Evolutionary conservation across 2,113 vertebrate species (phyloP).

Genomic region (Syrrhaptes paradoxus): DNA sequence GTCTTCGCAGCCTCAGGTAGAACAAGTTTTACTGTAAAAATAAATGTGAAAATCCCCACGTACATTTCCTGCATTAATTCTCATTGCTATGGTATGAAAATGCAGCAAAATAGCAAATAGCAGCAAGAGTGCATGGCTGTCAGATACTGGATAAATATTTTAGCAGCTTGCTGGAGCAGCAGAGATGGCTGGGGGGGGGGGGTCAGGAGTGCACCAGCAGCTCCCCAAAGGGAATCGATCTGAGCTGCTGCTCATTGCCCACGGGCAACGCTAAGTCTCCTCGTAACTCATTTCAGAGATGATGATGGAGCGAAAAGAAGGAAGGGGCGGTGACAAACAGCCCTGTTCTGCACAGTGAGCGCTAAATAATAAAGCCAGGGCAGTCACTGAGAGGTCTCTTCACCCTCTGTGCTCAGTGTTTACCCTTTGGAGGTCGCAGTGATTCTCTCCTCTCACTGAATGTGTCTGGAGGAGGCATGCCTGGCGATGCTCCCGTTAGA

Average conservation of each 20-base stretch:
- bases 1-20: background rate
- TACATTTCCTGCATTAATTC: fast-evolving
- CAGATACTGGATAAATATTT: fast-evolving
- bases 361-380: background rate
- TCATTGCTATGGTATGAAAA: fast-evolving
- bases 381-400: background rate
- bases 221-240: background rate
- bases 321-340: background rate
- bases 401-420: background rate
- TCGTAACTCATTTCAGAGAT: background rate
- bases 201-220: background rate
- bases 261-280: background rate
- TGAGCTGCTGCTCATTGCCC: background rate
- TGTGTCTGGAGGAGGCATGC: background rate
- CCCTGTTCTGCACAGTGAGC: background rate
- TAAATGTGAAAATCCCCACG: fast-evolving
- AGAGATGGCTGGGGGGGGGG: too few relatives aligned
- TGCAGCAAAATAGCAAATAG: too few relatives aligned
- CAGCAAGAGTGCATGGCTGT: background rate
- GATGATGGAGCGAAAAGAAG: background rate
- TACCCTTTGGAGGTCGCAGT: background rate
- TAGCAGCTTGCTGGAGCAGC: background rate
- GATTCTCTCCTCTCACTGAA: background rate
- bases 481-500: background rate
- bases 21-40: background rate